Evolutionary conservation across 2,888 invertebrate species (phyloP).

Genomic region (Polia nebulosa): DNA sequence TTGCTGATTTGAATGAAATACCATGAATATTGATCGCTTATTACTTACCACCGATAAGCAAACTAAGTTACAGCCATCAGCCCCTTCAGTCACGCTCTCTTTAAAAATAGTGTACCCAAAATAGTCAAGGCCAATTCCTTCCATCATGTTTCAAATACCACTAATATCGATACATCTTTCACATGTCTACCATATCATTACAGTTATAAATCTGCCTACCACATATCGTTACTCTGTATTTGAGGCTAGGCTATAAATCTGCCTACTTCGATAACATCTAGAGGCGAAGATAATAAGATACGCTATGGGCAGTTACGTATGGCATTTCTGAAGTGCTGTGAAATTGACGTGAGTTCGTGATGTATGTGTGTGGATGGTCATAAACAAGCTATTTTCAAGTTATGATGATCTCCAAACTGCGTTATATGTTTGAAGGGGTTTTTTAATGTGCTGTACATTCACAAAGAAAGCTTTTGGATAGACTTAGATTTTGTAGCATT

Average conservation of each 20-base stretch:
- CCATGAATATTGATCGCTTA: too few species aligned
- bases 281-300: conserved; percentile 25
- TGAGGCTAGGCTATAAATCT: conserved; percentile 36
- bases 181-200: conserved; percentile 6
- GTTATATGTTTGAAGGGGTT: background rate
- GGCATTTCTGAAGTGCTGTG: conserved; percentile 28
- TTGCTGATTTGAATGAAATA: too few species aligned
- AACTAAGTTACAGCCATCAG: background rate
- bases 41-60: too few species aligned
- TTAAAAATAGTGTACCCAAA: background rate
- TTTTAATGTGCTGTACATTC: too few species aligned
- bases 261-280: conserved; percentile 39
- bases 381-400: conserved; percentile 22
- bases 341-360: conserved; percentile 32
- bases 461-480: too few species aligned
- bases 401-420: background rate
- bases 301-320: too few species aligned
- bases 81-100: too few species aligned
- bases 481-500: too few species aligned
- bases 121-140: background rate
- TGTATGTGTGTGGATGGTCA: conserved; percentile 7
- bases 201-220: conserved; percentile 40
- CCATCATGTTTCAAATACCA: background rate
- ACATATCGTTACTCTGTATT: conserved; percentile 13
- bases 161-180: background rate